Conservation (phyloP, 2,888 invertebrate species). For the Synergus laeviventris region DNA sequence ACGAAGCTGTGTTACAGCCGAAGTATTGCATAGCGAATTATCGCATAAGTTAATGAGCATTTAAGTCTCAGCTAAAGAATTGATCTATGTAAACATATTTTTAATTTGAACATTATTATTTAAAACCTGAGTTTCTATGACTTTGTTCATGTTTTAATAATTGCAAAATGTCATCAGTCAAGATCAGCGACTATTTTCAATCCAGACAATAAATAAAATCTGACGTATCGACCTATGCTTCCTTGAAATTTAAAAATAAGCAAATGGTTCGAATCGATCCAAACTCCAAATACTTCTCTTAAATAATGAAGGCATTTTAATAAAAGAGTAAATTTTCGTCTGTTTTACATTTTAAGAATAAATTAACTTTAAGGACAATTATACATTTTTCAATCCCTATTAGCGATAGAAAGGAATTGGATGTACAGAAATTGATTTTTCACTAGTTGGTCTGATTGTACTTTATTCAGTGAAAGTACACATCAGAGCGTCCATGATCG, state of each 20-base stretch:
- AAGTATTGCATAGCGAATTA: not conserved
- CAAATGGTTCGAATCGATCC: not conserved
- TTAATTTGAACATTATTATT: too few relatives aligned
- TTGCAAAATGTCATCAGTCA: slow-evolving; percentile 12
- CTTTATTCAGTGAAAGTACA: slow-evolving; percentile 71
- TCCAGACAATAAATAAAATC: slow-evolving; percentile 11
- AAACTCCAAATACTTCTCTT: not conserved
- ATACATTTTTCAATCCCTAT: too few relatives aligned
- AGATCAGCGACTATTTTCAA: slow-evolving; percentile 16
- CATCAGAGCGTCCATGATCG: slow-evolving; percentile 59
- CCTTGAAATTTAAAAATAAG: slow-evolving; percentile 19
- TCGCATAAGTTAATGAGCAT: not conserved
- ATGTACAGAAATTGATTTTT: not conserved
- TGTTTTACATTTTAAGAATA: not conserved
- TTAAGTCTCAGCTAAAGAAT: not conserved
- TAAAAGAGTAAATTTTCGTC: not conserved
- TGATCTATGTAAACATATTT: not conserved
- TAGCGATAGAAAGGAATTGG: not conserved
- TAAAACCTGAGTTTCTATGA: not conserved
- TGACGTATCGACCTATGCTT: not conserved
- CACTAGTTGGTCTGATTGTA: slow-evolving; percentile 12
- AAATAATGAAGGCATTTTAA: not conserved
- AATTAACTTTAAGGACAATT: too few relatives aligned
- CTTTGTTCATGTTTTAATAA: not conserved
- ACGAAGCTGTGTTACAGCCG: too few relatives aligned